Evolutionary conservation across 2,888 invertebrate genomes (phyloP), one percentile per base, ranked within the genome.

Genomic region (Drosophila longiperda): DNA sequence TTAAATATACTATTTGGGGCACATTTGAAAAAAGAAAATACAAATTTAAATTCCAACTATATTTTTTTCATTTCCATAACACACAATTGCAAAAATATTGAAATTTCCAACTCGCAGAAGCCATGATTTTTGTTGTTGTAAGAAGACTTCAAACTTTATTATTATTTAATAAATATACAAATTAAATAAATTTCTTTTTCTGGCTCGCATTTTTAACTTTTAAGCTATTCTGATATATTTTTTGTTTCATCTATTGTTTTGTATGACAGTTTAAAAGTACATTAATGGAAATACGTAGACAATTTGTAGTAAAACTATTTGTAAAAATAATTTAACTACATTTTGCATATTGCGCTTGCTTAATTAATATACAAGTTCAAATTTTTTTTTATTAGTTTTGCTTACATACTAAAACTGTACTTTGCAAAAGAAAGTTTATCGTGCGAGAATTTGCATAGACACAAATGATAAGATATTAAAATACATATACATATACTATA

Each of bases 381-480:
- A 54, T 62, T 66, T 59, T 55, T 45, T 62, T 59, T 38, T 63
- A 49, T 12, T 29, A 34, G 40, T 63, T 40, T 32, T 60, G 20
- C 11, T 38, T 26, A 38, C n/a, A 15, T 40, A 42, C 36, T 60
- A 76, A 66, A 67, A 59, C 72, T 76, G 72, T 72, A 72, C 65
- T 73, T 63, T 76, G 63, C 73, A 58, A 33, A 64, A 26, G 58
- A 52, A 32, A 42, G 17, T 52, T 73, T 48, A 50, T 54, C 60
- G 64, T 62, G 49, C 26, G 75, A 75, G 54, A 77, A 55, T 49
- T 61, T 54, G 52, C 64, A 68, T 58, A 52, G n/a, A 78, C 53
- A 74, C 70, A 70, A 66, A 70, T 66, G 71, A 67, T 70, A 64
- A 66, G 64, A 79, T 79, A 77, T 68, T 78, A 78, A 63, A 62